Conservation (phyloP, 2,797 vertebrate species). For the Chiroxiphia lanceolata region DNA sequence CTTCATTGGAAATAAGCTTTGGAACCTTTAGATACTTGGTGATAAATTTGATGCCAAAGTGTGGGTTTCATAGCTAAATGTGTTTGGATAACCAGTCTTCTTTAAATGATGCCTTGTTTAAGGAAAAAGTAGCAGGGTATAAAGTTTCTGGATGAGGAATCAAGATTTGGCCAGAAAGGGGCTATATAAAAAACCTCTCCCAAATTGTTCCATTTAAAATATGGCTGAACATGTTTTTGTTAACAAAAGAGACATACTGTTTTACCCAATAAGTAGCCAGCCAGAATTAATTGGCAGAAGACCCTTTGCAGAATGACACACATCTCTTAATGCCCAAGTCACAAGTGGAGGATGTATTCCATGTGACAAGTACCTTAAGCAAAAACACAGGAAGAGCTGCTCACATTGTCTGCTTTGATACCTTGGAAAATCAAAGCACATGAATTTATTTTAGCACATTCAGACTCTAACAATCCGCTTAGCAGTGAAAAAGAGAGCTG, state of each 20-base stretch:
- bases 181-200: not conserved
- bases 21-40: not conserved
- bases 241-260: not conserved
- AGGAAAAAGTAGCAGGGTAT: not conserved
- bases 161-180: not conserved
- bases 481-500: not conserved
- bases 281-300: not conserved
- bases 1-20: not conserved
- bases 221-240: not conserved
- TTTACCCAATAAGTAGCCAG: not conserved
- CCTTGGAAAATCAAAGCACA: not conserved
- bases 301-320: rapidly evolving
- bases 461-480: not conserved
- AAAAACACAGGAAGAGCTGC: not conserved
- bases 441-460: not conserved
- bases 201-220: not conserved
- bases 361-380: not conserved
- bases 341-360: not conserved
- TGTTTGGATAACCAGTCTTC: not conserved
- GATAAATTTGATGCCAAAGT: not conserved
- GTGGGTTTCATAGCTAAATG: not conserved
- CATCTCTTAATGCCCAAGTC: not conserved
- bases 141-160: not conserved
- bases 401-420: not conserved
- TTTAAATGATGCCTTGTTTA: not conserved